phyloP scores from a whole-genome alignment of 2,113 vertebrate species.

The Collichthys lucidus region DNA sequence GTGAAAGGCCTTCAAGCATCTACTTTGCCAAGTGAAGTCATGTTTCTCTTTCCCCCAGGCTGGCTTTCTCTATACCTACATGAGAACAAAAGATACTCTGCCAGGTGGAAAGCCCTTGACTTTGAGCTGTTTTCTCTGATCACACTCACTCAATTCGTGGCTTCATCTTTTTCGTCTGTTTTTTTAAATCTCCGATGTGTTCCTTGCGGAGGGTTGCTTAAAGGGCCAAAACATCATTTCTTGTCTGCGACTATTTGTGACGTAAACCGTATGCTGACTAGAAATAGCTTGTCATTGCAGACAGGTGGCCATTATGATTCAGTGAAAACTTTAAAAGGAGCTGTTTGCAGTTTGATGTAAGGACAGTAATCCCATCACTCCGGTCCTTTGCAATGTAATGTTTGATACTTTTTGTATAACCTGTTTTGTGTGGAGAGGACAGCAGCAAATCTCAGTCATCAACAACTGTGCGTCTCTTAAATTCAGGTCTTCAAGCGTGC shows the following conservation, averaged over 20 bases:
- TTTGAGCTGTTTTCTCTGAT: conserved; percentile 32
- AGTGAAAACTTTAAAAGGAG: neutral
- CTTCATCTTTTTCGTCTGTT: conserved; percentile 13
- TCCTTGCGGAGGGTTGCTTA: neutral
- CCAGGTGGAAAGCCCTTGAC: conserved; percentile 45
- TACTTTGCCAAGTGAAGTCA: conserved; percentile 31
- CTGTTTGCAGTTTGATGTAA: neutral
- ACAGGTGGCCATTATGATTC: conserved; percentile 19
- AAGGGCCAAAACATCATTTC: neutral
- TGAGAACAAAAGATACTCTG: conserved; percentile 27
- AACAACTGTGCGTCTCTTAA: neutral
- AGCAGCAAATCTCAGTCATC: neutral
- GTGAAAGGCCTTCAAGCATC: conserved; percentile 18
- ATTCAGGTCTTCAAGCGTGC: neutral
- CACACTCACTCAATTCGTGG: conserved; percentile 10
- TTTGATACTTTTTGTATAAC: neutral
- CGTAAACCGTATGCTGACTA: conserved; percentile 11
- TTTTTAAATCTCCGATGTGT: neutral
- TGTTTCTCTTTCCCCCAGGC: conserved; percentile 14
- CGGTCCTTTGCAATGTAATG: neutral
- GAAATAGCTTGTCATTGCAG: conserved; percentile 2
- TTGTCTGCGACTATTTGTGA: conserved; percentile 18
- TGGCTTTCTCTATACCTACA: conserved; percentile 15
- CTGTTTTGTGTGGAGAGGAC: neutral
- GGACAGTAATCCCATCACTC: neutral